These are phyloP conservation scores for rat (Rattus norvegicus) DNA, from an alignment of 2,113 vertebrate species.

Conservation along the genomic window GRCr8 NC_086034.1:43998501-43999000, in stretches of 20 bases:
- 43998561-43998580: neutral
- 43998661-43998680: neutral
- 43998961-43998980: neutral
- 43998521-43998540: neutral
- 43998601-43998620: neutral
- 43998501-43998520: fast-evolving
- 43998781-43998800: neutral
- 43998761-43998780: neutral
- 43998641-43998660: neutral
- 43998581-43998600: neutral
- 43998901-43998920: neutral
- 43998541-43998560: neutral
- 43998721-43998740: conserved; percentile 22
- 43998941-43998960: neutral
- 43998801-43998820: neutral
- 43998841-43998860: neutral
- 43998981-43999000: neutral
- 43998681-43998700: neutral
- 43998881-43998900: neutral
- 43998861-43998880: neutral
- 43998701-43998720: conserved; percentile 35
- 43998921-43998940: neutral
- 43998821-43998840: fast-evolving
- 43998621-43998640: neutral
- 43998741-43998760: neutral